Evolutionary conservation across 2,888 invertebrate species (phyloP), one percentile per base, ranked within the genome.

Genomic region (Drosophila hamatofila): DNA sequence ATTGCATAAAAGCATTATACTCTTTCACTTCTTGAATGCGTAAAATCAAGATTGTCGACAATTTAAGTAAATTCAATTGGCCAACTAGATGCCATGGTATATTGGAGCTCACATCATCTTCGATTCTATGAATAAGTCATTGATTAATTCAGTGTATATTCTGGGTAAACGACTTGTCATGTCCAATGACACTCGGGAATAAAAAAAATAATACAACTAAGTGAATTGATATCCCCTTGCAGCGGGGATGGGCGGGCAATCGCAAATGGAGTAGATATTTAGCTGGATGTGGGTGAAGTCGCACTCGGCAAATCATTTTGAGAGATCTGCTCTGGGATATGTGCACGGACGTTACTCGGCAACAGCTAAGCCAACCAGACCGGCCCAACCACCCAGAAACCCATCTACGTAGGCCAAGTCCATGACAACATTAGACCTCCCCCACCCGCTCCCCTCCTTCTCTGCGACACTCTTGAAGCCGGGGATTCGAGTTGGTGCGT

Each of bases 401-500:
- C 55, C 48, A 57, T 41, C 42, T 39, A 59, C 23, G 39, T 42
- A 67, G 58, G 42, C 63, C 52, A 66, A 56, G 54, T 61, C 73
- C 74, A 75, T 60, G 73, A 68, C 69, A 65, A 56, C 44, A 65
- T 66, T 52, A 52, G 21, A 27, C 39, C 48, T 14, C 41, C 18
- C n/a, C 14, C 30, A 16, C 27, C 25, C 41, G 9, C 30, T 18
- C 12, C 27, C 33, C 48, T 12, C 12, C 30, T 33, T 2, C 12
- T 14, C 39, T 11, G 23, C 21, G 30, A 7, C 27, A 14, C 49
- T 14, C 35, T 23, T n/a, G 30, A 33, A 39, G 58, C 21, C 12
- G 44, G 33, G 57, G 70, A 75, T 71, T 71, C 76, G 71, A 63
- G 44, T 64, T 75, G 85, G 85, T 89, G 88, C 88, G 89, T 85